Evolutionary conservation across 1,140 invertebrate species (phyloP).

Genomic region (Micrasema minimum): DNA sequence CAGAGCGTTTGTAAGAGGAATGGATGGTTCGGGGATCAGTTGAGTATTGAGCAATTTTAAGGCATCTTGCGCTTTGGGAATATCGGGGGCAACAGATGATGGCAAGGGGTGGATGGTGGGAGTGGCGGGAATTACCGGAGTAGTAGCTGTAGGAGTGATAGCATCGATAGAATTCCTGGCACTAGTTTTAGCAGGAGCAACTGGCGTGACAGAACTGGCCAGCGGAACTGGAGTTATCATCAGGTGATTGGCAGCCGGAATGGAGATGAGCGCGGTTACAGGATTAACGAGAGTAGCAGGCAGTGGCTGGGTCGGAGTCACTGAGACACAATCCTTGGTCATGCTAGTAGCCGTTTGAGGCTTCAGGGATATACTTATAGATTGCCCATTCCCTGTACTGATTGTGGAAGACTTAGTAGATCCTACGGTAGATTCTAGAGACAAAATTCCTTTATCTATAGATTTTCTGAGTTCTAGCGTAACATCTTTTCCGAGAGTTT

Average conservation of each 20-base stretch:
- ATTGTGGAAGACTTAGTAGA: slow-evolving; percentile 24
- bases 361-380: slow-evolving; percentile 38
- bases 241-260: slow-evolving; percentile 37
- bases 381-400: slow-evolving; percentile 24
- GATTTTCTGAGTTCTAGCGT: slow-evolving; percentile 66
- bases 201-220: slow-evolving; percentile 58
- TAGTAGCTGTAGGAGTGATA: slow-evolving; percentile 43
- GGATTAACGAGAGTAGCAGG: not conserved
- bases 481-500: slow-evolving; percentile 64
- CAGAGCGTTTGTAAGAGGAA: not conserved
- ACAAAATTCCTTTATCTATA: slow-evolving; percentile 59
- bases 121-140: slow-evolving; percentile 56
- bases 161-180: slow-evolving; percentile 33
- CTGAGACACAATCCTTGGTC: slow-evolving; percentile 24
- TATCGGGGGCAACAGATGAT: slow-evolving; percentile 56
- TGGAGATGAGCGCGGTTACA: slow-evolving; percentile 16
- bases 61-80: slow-evolving; percentile 40
- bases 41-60: slow-evolving; percentile 29
- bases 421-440: slow-evolving; percentile 29
- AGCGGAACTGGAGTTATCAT: slow-evolving; percentile 56
- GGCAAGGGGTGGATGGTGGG: slow-evolving; percentile 52
- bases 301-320: slow-evolving; percentile 11
- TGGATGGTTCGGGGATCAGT: slow-evolving; percentile 14
- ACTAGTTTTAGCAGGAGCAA: slow-evolving; percentile 57
- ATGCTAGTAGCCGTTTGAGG: slow-evolving; percentile 11